Evolutionary conservation across 92 coral and sea anemone species (phyloP).

Genomic region (Actinernus sp.): DNA sequence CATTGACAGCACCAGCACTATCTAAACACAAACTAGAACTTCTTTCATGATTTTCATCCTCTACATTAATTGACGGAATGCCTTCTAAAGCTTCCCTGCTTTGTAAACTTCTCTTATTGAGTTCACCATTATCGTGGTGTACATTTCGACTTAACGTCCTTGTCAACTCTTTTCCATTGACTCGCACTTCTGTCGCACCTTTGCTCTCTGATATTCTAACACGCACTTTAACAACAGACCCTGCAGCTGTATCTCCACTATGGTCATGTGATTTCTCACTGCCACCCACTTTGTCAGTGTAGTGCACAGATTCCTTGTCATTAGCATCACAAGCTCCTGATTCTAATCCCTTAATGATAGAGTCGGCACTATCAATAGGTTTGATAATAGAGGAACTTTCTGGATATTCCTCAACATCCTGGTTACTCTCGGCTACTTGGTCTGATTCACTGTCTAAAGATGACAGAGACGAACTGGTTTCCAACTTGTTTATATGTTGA

Average conservation of each 20-base stretch:
- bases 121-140: not conserved
- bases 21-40: slow-evolving; percentile 2
- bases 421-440: not conserved
- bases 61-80: not conserved
- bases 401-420: slow-evolving; percentile 23
- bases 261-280: slow-evolving; percentile 1
- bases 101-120: not conserved
- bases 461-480: slow-evolving; percentile 5
- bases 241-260: slow-evolving; percentile 6
- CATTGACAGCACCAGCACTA: slow-evolving; percentile 1
- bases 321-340: too few relatives aligned
- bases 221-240: slow-evolving; percentile 34
- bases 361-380: not conserved
- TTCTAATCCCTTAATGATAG: slow-evolving; percentile 8
- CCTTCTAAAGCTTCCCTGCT: not conserved
- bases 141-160: slow-evolving; percentile 22
- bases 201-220: slow-evolving; percentile 27
- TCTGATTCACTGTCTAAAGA: slow-evolving; percentile 4
- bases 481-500: not conserved
- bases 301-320: not conserved
- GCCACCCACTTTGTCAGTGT: not conserved
- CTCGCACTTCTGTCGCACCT: slow-evolving; percentile 15
- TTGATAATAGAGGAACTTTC: not conserved
- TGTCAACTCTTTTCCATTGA: slow-evolving; percentile 13
- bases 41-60: not conserved